phyloP scores from a whole-genome alignment of 2,888 invertebrate species.

The Sympetrum striolatum region DNA sequence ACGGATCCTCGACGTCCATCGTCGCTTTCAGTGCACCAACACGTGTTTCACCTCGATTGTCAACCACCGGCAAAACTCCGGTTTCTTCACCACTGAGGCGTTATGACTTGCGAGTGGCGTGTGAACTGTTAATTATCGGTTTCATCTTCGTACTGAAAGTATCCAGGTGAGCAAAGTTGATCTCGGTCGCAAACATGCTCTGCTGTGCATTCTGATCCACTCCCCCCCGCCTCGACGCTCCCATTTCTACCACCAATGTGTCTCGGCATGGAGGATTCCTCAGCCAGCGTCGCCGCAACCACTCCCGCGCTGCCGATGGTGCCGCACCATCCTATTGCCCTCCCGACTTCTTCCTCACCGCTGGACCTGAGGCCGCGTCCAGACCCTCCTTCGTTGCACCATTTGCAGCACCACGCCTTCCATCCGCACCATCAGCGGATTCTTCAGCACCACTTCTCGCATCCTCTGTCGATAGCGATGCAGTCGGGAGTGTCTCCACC shows the following conservation, averaged over 20 bases:
- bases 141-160: too few species aligned
- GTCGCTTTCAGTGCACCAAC: too few species aligned
- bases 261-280: slow-evolving; percentile 36
- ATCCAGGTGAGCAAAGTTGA: too few species aligned
- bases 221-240: slow-evolving; percentile 55
- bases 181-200: slow-evolving; percentile 54
- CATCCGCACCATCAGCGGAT: slow-evolving; percentile 14
- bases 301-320: background rate
- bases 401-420: slow-evolving; percentile 16
- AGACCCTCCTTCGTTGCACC: slow-evolving; percentile 29
- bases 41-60: too few species aligned
- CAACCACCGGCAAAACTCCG: background rate
- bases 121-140: too few species aligned
- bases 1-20: background rate
- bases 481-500: slow-evolving; percentile 48
- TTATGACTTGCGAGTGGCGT: background rate
- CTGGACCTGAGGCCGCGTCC: slow-evolving; percentile 59
- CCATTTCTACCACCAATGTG: slow-evolving; percentile 10
- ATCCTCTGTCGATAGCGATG: slow-evolving; percentile 1
- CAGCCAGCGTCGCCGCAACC: slow-evolving; percentile 17
- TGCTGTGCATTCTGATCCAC: slow-evolving; percentile 57
- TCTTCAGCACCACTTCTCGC: slow-evolving; percentile 18
- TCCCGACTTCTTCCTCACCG: slow-evolving; percentile 54
- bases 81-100: too few species aligned
- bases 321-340: slow-evolving; percentile 13